Evolutionary conservation across 2,113 vertebrate genomes (phyloP), one percentile per base, ranked within the genome.

Genomic region (Proteles cristata): DNA sequence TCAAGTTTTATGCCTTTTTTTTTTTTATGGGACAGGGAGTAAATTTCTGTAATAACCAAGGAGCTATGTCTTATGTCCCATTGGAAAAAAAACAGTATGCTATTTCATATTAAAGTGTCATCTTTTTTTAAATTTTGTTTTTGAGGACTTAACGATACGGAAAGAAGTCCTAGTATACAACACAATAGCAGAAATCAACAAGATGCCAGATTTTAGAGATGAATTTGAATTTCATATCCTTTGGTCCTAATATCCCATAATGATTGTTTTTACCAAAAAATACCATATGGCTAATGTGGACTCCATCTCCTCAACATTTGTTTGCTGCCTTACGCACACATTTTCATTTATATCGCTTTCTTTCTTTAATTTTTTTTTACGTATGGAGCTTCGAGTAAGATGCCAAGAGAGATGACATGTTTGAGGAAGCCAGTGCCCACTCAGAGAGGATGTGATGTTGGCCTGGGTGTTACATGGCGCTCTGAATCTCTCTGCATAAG

Each of bases 201-300:
- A 74, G 76, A 82, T 86, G 71, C 74, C 83, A 76, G 53, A 91
- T 91, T 97, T 96, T 28, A 48, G 23, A 96, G 87, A 92, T 83
- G 26, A 68, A 96, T 97, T 89, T 96, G 43, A 93, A 82, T 89
- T 94, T 97, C 79, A 58, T 94, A 53, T 79, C 85, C 87, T 88
- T 86, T 92, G 79, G 50, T 96, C 61, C 82, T 83, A 81, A 48
- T 96, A 86, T 80, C 96, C 93, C 68, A 84, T 80, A 69, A 95
- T 96, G 92, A 92, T 96, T 89, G 53, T 91, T 97, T 97, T 91
- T 89, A 81, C 73, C 79, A 92, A 35, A 94, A 96, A 90, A 79
- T 84, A 94, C 73, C 85, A 73, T 97, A 61, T 90, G 65, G 71
- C 85, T 97, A 88, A 83, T 58, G n/a, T 95, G 93, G 82, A 91